phyloP scores from a whole-genome alignment of 1,140 invertebrate genomes.

The Oedothorax gibbosus region DNA sequence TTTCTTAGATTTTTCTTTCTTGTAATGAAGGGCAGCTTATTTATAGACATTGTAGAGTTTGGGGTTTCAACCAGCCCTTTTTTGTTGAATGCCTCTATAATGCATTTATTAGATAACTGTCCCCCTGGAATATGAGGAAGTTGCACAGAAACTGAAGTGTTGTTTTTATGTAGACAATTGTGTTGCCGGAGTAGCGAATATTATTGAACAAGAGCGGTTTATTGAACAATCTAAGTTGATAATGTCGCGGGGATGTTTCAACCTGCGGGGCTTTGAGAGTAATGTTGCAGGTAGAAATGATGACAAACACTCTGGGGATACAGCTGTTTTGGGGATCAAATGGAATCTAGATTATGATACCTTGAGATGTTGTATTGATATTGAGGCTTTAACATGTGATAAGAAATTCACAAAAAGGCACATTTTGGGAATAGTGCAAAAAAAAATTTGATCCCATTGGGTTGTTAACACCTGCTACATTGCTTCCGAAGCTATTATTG shows the following conservation, averaged over 20 bases:
- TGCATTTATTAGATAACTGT: slow-evolving; percentile 11
- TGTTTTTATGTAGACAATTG: slow-evolving; percentile 2
- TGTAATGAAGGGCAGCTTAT: not conserved
- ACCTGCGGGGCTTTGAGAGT: slow-evolving; percentile 3
- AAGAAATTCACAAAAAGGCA: slow-evolving; percentile 11
- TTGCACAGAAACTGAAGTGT: not conserved
- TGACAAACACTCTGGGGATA: slow-evolving; percentile 12
- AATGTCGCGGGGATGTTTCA: slow-evolving; percentile 1
- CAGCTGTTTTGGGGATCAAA: not conserved
- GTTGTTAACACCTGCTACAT: slow-evolving; percentile 19
- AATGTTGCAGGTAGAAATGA: slow-evolving; percentile 25
- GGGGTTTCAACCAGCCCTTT: not conserved
- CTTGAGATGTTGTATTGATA: slow-evolving; percentile 10
- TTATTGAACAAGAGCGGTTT: not conserved
- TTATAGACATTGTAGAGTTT: slow-evolving; percentile 6
- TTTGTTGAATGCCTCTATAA: slow-evolving; percentile 18
- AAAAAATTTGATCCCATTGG: slow-evolving; percentile 12
- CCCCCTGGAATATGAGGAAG: not conserved
- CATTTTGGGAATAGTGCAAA: not conserved
- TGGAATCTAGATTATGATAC: slow-evolving; percentile 25
- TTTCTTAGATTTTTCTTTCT: slow-evolving; percentile 19
- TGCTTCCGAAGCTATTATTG: slow-evolving; percentile 35
- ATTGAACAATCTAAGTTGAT: slow-evolving; percentile 16
- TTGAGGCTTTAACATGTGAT: not conserved
- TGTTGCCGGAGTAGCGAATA: not conserved